These are phyloP conservation scores for Syngnathus rostellatus DNA, from an alignment of 2,797 vertebrate species.

Conservation along the genomic window DNA sequence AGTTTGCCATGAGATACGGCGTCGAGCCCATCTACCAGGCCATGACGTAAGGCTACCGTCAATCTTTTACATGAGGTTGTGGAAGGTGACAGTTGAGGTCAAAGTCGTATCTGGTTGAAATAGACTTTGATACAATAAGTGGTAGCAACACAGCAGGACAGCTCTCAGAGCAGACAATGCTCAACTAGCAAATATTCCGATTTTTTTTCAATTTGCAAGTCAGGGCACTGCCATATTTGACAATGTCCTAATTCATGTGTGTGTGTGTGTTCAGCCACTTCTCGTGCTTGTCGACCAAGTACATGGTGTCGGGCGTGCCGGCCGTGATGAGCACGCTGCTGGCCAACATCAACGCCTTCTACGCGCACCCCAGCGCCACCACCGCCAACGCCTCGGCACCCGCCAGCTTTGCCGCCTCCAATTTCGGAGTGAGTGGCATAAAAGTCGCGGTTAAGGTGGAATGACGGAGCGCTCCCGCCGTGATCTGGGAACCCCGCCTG, in stretches of 20 bases:
- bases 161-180: too few relatives aligned
- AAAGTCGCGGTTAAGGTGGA: background rate
- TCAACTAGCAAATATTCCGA: too few relatives aligned
- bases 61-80: background rate
- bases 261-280: slow-evolving; percentile 75
- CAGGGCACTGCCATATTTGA: background rate
- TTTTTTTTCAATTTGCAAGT: background rate
- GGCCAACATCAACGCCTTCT: slow-evolving; percentile 98
- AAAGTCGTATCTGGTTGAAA: too few relatives aligned
- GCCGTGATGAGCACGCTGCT: slow-evolving; percentile 93
- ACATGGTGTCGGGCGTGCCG: slow-evolving; percentile 90
- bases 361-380: slow-evolving; percentile 89
- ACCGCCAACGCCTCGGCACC: slow-evolving; percentile 91
- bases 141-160: too few relatives aligned
- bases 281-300: slow-evolving; percentile 94
- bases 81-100: too few relatives aligned
- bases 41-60: slow-evolving; percentile 85
- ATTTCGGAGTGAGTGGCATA: slow-evolving; percentile 82
- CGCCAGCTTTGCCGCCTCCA: slow-evolving; percentile 90
- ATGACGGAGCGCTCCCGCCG: background rate
- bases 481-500: background rate
- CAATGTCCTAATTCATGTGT: background rate
- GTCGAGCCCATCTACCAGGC: slow-evolving; percentile 96
- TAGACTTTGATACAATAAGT: too few relatives aligned
- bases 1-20: slow-evolving; percentile 96